phyloP scores from a whole-genome alignment of 2,797 vertebrate species.

The Enteromius paludinosus region DNA sequence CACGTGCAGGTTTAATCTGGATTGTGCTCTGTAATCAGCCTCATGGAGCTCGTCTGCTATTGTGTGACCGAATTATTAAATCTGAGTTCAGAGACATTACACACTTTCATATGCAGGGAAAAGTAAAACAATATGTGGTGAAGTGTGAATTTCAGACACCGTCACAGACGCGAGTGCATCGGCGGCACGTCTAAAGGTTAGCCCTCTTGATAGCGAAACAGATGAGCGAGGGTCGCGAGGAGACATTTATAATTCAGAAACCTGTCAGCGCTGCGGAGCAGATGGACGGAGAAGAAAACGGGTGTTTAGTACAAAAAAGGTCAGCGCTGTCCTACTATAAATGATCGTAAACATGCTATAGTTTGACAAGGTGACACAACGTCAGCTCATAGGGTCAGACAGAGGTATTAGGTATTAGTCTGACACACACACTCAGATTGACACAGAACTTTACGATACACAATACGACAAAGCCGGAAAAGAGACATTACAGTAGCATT shows the following conservation, averaged over 20 bases:
- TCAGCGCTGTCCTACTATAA: not conserved
- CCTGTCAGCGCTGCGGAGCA: not conserved
- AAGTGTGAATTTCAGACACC: not conserved
- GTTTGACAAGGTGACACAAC: constrained; percentile 11
- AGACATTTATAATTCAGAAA: constrained; percentile 13
- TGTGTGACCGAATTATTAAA: not conserved
- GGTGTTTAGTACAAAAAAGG: not conserved
- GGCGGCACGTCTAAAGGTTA: not conserved
- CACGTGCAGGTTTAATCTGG: constrained; percentile 11
- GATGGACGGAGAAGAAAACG: not conserved
- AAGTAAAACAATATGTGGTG: not conserved
- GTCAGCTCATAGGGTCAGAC: not conserved
- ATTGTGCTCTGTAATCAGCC: not conserved
- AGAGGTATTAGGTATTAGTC: not conserved
- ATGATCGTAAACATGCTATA: not conserved
- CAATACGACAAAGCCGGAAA: not conserved
- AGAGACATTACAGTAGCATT: not conserved
- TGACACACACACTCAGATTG: not conserved
- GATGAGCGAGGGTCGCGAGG: not conserved
- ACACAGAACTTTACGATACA: not conserved
- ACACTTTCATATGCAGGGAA: not conserved
- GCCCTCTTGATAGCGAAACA: not conserved
- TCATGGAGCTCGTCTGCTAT: not conserved
- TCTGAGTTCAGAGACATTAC: not conserved
- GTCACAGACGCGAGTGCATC: not conserved